Percentiles rank a stretch among this genome's conserved stretches.
These are phyloP conservation scores for Scaptomyza tumidula DNA, from an alignment of 2,888 invertebrate genomes.

Conservation along the genomic window DNA sequence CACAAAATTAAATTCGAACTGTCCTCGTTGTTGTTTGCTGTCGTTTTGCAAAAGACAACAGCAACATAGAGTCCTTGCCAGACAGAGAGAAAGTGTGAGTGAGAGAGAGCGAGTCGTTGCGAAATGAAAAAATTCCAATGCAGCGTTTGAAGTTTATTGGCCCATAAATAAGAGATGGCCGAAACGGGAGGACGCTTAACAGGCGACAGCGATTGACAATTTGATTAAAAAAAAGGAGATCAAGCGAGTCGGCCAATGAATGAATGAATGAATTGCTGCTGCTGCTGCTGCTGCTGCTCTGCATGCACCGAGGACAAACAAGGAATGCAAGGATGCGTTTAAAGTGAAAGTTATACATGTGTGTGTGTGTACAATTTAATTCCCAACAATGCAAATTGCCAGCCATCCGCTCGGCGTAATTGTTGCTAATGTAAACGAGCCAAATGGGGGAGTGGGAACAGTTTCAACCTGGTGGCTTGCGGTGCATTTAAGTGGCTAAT, in stretches of 20 bases:
- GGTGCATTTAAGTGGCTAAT: conserved; percentile 77
- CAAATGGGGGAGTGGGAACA: not conserved
- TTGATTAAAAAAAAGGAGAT: conserved; percentile 72
- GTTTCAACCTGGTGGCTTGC: conserved; percentile 18
- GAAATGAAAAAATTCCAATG: conserved; percentile 79
- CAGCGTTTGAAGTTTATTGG: conserved; percentile 80
- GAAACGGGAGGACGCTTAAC: conserved; percentile 38
- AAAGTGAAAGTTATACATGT: conserved; percentile 61
- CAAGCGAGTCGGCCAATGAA: conserved; percentile 38
- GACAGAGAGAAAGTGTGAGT: not conserved
- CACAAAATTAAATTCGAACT: conserved; percentile 78
- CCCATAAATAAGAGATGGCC: conserved; percentile 75
- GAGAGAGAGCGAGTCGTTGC: conserved; percentile 10
- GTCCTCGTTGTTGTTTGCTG: conserved; percentile 51
- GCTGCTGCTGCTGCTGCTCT: conserved; percentile 24
- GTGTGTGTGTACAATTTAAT: conserved; percentile 52
- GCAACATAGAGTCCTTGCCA: conserved; percentile 21
- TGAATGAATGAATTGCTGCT: not conserved
- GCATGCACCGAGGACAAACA: conserved; percentile 50
- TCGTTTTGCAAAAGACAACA: conserved; percentile 35
- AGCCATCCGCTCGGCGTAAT: conserved; percentile 75
- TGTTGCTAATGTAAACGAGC: conserved; percentile 75
- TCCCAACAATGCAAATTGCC: conserved; percentile 53
- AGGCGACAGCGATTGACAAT: conserved; percentile 76
- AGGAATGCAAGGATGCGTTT: conserved; percentile 45